Base-by-base conservation (phyloP, 2,888 invertebrate species). In the Amaurobius ferox region DNA sequence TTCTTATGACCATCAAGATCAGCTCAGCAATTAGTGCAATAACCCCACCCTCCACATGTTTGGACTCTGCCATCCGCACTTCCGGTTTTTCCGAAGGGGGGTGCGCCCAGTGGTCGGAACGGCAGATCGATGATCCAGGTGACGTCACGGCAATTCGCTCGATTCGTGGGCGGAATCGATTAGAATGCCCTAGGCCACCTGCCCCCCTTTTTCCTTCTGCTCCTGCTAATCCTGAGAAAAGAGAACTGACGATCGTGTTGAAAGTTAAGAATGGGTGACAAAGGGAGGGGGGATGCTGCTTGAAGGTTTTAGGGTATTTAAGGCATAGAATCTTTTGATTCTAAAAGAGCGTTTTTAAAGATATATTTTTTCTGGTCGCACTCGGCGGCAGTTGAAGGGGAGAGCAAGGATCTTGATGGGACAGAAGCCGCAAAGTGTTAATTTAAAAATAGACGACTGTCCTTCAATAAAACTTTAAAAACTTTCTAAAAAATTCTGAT, bases 31-130 rank as follows among this genome's bases (percentile, higher is more conserved):
- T 44, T 44, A 44, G 44, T 44, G 44, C 6, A 44, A 44, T n/a
- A 44, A 13, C 44, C 44, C 44, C 44, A 13, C 44, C 6, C 44
- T 2, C 44, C 44, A n/a, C 44, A 2, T 13, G 6, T 11, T 44
- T 44, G 44, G 44, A 44, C 44, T 44, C 44, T 44, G 44, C 44
- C 44, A 44, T 44, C 44, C 44, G 44, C 44, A 44, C 44, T 44
- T 44, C 44, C 44, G 44, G 44, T 44, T 11, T 13, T 44, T 11
- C n/a, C 16, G 16, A 44, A 35, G 44, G 44, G 44, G 44, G 16
- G 44, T 44, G 44, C 44, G 9, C n/a, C 44, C 44, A n/a, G 2
- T 13, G 16, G 1, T 6, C 6, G 44, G 44, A 44, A 44, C 16
- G 44, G 44, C 44, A 44, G 16, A 44, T 44, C 44, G 44, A 44